Percentiles rank a stretch among this genome's conserved stretches.
These are phyloP conservation scores for Temnothorax ravouxi DNA, from an alignment of 2,888 invertebrate species.

Conservation along the genomic window DNA sequence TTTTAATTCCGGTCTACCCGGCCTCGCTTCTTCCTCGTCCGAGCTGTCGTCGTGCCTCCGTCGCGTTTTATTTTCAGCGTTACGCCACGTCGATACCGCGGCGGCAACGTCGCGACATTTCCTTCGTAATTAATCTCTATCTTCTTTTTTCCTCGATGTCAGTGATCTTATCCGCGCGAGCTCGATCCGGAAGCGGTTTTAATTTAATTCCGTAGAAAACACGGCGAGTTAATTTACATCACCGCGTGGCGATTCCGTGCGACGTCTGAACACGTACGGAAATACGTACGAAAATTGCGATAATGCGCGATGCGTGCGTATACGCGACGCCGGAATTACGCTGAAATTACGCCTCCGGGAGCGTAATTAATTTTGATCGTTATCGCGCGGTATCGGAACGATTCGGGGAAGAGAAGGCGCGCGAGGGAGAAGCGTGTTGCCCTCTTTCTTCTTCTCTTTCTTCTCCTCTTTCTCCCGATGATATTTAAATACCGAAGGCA, in stretches of 20 bases:
- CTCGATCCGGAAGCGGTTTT: constrained; percentile 39
- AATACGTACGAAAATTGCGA: constrained; percentile 53
- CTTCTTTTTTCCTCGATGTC: not conserved
- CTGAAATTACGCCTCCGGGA: constrained; percentile 44
- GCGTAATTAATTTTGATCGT: constrained; percentile 55
- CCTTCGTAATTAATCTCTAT: constrained; percentile 44
- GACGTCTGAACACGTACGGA: constrained; percentile 41
- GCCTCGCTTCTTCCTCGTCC: constrained; percentile 34
- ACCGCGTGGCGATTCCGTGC: constrained; percentile 42
- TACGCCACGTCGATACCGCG: constrained; percentile 6
- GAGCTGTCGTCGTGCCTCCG: not conserved
- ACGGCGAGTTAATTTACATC: constrained; percentile 31
- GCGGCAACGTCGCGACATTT: constrained; percentile 24
- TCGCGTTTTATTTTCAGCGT: constrained; percentile 38
- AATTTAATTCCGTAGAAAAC: constrained; percentile 52
- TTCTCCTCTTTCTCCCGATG: constrained; percentile 46
- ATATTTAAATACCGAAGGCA: constrained; percentile 72
- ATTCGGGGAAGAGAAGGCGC: constrained; percentile 39
- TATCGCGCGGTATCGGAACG: constrained; percentile 43
- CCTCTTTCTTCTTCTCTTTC: not conserved
- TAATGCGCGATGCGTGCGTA: constrained; percentile 53
- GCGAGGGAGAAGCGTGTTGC: constrained; percentile 39
- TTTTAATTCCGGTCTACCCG: constrained; percentile 32
- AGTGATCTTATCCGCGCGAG: constrained; percentile 26
- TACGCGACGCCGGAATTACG: constrained; percentile 40